Conservation (phyloP, 2,888 invertebrate species). For the Phytoseiulus persimilis region DNA sequence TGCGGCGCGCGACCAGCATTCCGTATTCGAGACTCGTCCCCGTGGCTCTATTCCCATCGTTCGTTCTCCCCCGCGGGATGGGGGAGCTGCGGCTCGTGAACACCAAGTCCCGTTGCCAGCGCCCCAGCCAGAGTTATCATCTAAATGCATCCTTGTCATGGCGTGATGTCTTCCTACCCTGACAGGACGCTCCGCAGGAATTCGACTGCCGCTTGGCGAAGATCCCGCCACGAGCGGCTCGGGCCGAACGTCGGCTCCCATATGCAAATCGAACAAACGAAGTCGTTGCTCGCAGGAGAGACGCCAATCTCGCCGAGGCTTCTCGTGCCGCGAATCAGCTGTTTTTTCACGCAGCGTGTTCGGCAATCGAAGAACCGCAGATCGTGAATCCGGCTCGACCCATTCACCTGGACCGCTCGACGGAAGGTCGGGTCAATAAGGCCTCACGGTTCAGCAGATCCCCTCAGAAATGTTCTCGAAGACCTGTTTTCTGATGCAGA, state of each 20-base stretch:
- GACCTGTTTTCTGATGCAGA: too few relatives aligned
- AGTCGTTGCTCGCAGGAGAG: not conserved
- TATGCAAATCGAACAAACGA: not conserved
- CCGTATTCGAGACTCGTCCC: not conserved
- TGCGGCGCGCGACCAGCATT: not conserved
- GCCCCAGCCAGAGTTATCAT: not conserved
- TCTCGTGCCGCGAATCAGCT: too few relatives aligned
- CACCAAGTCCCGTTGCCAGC: not conserved
- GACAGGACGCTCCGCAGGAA: not conserved
- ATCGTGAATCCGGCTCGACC: too few relatives aligned
- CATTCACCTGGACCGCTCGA: too few relatives aligned
- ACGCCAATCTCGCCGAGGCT: not conserved
- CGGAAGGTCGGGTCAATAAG: too few relatives aligned
- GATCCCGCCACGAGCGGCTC: not conserved
- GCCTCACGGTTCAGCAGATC: too few relatives aligned
- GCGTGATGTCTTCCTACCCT: not conserved
- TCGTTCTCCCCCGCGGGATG: not conserved
- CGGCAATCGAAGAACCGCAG: too few relatives aligned
- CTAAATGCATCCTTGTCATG: not conserved
- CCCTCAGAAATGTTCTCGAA: too few relatives aligned
- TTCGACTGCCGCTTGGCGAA: not conserved
- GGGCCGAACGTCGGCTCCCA: not conserved
- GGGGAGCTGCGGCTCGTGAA: not conserved
- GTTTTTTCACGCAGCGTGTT: too few relatives aligned
- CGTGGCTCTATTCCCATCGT: not conserved